Evolutionary conservation across 2,113 vertebrate genomes (phyloP).

Genomic region (Phoxinus phoxinus): DNA sequence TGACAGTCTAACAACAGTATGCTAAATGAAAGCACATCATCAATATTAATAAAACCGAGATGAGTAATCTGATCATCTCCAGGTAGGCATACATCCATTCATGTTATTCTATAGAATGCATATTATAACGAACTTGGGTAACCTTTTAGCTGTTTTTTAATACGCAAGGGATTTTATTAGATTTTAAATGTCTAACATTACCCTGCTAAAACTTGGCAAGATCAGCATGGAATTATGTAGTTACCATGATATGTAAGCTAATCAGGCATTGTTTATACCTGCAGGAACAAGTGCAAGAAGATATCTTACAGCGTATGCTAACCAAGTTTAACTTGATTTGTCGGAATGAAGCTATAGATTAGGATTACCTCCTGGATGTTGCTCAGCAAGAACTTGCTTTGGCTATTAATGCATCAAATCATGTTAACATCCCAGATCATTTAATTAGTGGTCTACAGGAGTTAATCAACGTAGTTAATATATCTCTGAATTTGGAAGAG

Average conservation of each 20-base stretch:
- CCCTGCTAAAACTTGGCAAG: neutral
- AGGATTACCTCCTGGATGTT: neutral
- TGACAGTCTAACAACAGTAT: no score
- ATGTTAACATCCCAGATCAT: neutral
- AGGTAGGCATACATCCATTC: neutral
- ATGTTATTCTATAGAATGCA: neutral
- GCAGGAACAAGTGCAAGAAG: neutral
- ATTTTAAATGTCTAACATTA: neutral
- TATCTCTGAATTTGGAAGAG: neutral
- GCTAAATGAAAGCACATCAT: no score
- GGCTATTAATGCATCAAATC: neutral
- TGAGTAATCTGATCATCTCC: neutral
- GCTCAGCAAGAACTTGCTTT: neutral
- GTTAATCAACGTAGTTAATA: neutral
- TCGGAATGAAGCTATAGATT: neutral
- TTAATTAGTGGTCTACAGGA: neutral
- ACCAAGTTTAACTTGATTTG: neutral
- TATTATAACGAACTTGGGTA: neutral
- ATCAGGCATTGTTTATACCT: neutral
- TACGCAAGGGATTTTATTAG: neutral
- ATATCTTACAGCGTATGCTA: slow-evolving; percentile 8
- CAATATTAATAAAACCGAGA: neutral
- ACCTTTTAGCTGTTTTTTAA: neutral
- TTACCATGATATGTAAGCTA: neutral
- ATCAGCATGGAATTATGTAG: neutral